A percentile compares a stretch with the other conserved stretches of the same genome.
These are phyloP conservation scores for Thinocorus orbignyianus DNA, from an alignment of 2,113 vertebrate species.

Conservation along the genomic window DNA sequence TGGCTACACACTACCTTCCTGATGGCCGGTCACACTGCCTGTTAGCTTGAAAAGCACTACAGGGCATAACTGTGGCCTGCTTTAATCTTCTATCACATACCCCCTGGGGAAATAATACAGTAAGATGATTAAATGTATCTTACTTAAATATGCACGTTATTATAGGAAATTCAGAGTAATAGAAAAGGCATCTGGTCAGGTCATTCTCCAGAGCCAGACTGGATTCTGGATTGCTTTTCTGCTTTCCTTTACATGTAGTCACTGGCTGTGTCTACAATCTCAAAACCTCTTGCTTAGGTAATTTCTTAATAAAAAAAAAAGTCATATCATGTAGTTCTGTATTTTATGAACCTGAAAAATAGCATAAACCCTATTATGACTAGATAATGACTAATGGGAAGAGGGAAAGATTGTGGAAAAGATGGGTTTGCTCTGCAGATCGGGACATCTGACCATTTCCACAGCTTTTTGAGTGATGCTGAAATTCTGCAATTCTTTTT, in stretches of 20 bases:
- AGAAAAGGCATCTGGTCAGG: background rate
- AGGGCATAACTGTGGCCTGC: background rate
- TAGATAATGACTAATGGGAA: background rate
- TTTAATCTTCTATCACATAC: background rate
- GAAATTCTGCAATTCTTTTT: background rate
- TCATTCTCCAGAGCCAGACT: background rate
- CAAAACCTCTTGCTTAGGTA: background rate
- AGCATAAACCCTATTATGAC: background rate
- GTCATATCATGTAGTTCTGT: fast-evolving
- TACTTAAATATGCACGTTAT: background rate
- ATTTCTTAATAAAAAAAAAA: background rate
- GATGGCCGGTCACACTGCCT: background rate
- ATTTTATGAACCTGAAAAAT: background rate
- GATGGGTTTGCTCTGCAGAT: background rate
- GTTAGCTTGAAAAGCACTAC: background rate
- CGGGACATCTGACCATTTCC: background rate
- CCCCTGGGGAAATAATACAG: background rate
- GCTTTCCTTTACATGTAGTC: background rate
- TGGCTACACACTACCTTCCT: background rate
- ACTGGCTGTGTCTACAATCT: background rate
- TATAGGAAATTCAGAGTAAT: background rate
- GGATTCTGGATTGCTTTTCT: background rate
- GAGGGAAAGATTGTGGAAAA: background rate
- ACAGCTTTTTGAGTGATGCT: background rate
- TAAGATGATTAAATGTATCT: background rate